Conservation (phyloP, 2,797 vertebrate species). For the Crypturellus tataupa region DNA sequence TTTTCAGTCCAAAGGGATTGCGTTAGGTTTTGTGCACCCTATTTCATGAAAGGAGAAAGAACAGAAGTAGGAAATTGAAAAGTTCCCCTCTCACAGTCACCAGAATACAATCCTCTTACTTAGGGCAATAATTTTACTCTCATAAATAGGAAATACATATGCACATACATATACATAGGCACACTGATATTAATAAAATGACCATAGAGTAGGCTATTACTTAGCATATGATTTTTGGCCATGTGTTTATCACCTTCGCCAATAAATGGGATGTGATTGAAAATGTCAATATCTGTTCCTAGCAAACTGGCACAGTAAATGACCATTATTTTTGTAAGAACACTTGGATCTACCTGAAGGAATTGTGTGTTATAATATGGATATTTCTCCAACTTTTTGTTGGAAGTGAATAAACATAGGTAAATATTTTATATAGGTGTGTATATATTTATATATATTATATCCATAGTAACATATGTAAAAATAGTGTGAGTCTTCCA, state of each 20-base stretch:
- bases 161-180: not conserved
- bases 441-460: no score
- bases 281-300: not conserved
- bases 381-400: not conserved
- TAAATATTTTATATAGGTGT: not conserved
- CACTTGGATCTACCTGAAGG: not conserved
- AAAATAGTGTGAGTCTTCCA: not conserved
- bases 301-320: not conserved
- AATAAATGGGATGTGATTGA: not conserved
- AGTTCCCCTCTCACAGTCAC: not conserved
- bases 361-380: not conserved
- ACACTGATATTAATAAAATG: not conserved
- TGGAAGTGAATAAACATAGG: not conserved
- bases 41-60: not conserved
- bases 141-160: not conserved
- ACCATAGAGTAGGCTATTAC: not conserved
- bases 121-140: not conserved
- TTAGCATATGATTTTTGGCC: not conserved
- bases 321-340: not conserved
- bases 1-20: not conserved
- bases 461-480: not conserved
- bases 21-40: fast-evolving
- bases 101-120: not conserved
- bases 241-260: not conserved
- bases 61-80: not conserved